Evolutionary conservation across 2,888 invertebrate species (phyloP).

Genomic region (Aproaerema taeniolella): DNA sequence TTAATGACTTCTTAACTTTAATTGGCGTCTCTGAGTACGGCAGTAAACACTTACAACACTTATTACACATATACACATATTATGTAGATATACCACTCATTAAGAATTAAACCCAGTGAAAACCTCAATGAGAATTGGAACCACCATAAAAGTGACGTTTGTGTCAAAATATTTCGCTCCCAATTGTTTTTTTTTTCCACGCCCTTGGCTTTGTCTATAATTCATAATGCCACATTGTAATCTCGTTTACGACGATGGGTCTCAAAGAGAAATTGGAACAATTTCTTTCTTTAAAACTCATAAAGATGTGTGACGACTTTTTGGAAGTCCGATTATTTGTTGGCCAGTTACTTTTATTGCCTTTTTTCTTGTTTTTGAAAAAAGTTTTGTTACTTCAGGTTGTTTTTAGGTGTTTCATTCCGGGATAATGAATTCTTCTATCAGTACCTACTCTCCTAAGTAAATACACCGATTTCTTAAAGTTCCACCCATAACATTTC

Average conservation of each 20-base stretch:
- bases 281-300: slow-evolving; percentile 47
- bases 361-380: not conserved
- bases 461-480: too few species aligned
- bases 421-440: not conserved
- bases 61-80: not conserved
- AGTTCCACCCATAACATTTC: too few species aligned
- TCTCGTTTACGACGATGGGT: slow-evolving; percentile 27
- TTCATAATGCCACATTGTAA: slow-evolving; percentile 41
- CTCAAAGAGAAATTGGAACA: slow-evolving; percentile 54
- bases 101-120: too few species aligned
- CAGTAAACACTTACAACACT: not conserved
- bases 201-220: slow-evolving; percentile 32
- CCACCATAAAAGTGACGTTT: slow-evolving; percentile 41
- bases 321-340: slow-evolving; percentile 12
- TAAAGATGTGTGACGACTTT: slow-evolving; percentile 18
- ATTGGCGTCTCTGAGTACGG: not conserved
- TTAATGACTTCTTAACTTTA: not conserved
- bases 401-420: not conserved
- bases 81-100: not conserved
- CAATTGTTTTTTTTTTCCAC: slow-evolving; percentile 35
- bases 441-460: too few species aligned
- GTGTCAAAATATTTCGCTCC: slow-evolving; percentile 63
- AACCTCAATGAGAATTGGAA: not conserved
- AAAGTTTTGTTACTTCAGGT: not conserved
- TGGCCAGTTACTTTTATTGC: not conserved